A percentile compares a stretch with the other conserved stretches of the same genome.
Evolutionary conservation across 2,113 vertebrate species (phyloP).

Genomic region (Condylura cristata): DNA sequence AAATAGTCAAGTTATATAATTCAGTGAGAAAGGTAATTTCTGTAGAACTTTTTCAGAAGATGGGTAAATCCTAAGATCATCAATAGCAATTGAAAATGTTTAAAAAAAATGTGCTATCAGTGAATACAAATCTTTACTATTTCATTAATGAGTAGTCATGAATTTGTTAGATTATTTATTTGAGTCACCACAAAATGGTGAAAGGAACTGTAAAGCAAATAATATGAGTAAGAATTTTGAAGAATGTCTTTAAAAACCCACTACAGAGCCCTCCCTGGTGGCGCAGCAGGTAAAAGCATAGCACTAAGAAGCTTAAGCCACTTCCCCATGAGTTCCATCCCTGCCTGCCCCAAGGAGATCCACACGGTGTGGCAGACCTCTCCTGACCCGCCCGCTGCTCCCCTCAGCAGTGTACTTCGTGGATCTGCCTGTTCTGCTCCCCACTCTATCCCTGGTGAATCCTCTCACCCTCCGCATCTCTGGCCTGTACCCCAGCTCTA

Average conservation of each 20-base stretch:
- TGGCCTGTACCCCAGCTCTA: no score
- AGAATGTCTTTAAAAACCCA: conserved; percentile 26
- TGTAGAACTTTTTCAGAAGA: not conserved
- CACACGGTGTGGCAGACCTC: no score
- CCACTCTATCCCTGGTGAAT: no score
- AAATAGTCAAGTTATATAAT: not conserved
- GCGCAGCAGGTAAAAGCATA: no score
- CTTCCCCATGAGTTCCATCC: no score
- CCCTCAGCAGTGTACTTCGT: no score
- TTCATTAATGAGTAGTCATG: not conserved
- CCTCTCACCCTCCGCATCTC: no score
- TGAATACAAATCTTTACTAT: not conserved
- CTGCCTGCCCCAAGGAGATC: no score
- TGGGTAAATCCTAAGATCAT: not conserved
- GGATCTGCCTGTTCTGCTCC: no score
- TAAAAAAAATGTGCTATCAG: not conserved
- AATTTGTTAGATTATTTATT: not conserved
- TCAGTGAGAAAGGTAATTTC: not conserved
- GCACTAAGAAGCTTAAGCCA: no score
- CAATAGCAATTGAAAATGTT: not conserved
- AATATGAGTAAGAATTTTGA: not conserved
- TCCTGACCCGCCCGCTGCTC: no score
- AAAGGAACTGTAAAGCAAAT: not conserved
- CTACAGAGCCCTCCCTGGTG: no score
- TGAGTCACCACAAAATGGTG: not conserved